Conservation (phyloP, 2,113 vertebrate genomes). For the Cathartes aura region DNA sequence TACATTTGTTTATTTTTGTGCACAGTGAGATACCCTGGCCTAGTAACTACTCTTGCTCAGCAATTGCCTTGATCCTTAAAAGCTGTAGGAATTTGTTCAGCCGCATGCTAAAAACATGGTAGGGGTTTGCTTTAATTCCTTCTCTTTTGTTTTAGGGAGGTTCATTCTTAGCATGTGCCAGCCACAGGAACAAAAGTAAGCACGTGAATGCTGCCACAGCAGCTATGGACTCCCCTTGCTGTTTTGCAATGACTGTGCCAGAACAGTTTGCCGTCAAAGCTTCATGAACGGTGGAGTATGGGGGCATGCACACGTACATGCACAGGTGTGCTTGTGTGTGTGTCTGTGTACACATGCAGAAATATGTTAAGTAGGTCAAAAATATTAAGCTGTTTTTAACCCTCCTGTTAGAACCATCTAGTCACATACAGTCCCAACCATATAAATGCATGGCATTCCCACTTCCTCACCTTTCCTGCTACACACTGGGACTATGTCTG, state of each 20-base stretch:
- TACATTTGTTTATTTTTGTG: not conserved
- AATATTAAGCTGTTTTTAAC: not conserved
- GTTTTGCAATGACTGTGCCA: not conserved
- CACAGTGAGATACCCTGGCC: not conserved
- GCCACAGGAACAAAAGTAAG: not conserved
- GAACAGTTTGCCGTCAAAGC: not conserved
- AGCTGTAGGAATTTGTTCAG: not conserved
- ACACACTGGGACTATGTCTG: not conserved
- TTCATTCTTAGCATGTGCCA: not conserved
- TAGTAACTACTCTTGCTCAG: not conserved
- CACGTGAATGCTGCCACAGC: not conserved
- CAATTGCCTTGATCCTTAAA: not conserved
- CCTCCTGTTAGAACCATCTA: not conserved
- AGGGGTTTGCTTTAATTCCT: not conserved
- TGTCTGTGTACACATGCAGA: not conserved
- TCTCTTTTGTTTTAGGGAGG: not conserved
- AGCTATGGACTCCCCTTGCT: not conserved
- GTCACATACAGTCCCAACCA: not conserved
- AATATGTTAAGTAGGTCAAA: not conserved
- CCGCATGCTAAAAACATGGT: not conserved
- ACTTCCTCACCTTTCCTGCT: not conserved
- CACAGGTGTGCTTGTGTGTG: fast-evolving
- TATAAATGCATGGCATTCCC: not conserved
- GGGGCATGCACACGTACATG: not conserved
- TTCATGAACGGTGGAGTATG: not conserved